phyloP scores from a whole-genome alignment of 2,113 vertebrate species.

The Engraulis encrasicolus region DNA sequence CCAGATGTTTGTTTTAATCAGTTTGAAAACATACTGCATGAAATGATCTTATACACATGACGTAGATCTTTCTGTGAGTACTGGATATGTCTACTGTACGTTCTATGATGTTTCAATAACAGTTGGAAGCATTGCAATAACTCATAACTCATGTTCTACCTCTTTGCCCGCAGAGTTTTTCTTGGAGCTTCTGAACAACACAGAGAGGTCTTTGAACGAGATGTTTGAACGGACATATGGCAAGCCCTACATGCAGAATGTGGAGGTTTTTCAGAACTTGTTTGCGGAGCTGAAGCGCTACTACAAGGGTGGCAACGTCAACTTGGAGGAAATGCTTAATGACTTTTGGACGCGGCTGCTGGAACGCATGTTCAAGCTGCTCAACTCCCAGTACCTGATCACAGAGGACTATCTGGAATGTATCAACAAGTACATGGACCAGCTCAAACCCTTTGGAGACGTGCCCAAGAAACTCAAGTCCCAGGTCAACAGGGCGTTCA shows the following conservation, averaged over 20 bases:
- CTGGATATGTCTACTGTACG: neutral
- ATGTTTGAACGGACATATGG: conserved; percentile 87
- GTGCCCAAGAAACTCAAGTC: conserved; percentile 92
- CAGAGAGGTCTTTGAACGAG: conserved; percentile 83
- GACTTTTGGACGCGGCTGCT: conserved; percentile 88
- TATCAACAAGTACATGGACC: conserved; percentile 94
- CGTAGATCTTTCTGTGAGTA: neutral
- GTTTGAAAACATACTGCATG: too few species aligned
- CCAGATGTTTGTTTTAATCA: too few species aligned
- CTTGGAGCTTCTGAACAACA: conserved; percentile 83
- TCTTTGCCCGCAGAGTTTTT: conserved; percentile 77
- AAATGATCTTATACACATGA: too few species aligned
- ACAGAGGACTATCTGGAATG: conserved; percentile 85
- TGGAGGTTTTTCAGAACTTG: conserved; percentile 85
- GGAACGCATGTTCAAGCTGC: conserved; percentile 87
- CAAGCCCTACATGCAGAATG: conserved; percentile 87
- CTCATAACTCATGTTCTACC: neutral
- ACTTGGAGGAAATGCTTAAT: conserved; percentile 85
- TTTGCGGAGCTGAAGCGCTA: conserved; percentile 84
- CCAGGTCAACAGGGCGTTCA: conserved; percentile 92
- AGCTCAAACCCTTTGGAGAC: conserved; percentile 95
- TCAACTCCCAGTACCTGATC: conserved; percentile 86
- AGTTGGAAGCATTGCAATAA: neutral
- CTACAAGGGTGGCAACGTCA: conserved; percentile 84
- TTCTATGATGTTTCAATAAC: neutral